Conservation (phyloP, 2,888 invertebrate species). For the Drosophila tanythrix region DNA sequence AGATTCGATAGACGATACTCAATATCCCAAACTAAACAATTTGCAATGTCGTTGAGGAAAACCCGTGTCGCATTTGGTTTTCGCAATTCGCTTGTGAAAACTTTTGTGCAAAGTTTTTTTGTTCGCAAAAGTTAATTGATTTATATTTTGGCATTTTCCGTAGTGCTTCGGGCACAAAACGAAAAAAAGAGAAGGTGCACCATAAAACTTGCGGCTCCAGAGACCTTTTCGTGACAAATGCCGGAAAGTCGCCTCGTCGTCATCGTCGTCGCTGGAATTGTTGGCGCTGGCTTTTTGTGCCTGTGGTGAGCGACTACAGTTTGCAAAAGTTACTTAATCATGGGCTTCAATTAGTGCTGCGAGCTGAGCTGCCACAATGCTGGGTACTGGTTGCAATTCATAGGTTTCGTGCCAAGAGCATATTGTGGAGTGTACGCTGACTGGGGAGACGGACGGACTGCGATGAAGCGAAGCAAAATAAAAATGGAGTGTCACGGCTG, state of each 20-base stretch:
- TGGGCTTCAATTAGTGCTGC: conserved; percentile 73
- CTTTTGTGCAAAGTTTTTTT: conserved; percentile 49
- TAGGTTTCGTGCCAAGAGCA: conserved; percentile 69
- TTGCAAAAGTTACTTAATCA: conserved; percentile 75
- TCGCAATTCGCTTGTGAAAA: conserved; percentile 51
- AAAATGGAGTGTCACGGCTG: conserved; percentile 78
- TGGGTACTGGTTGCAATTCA: conserved; percentile 24
- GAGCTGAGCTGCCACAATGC: conserved; percentile 21
- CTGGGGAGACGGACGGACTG: conserved; percentile 1
- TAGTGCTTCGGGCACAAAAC: conserved; percentile 20
- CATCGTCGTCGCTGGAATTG: conserved; percentile 10
- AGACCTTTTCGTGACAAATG: conserved; percentile 79
- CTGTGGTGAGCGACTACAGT: conserved; percentile 40
- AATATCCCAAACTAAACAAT: not conserved
- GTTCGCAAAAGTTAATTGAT: conserved; percentile 70
- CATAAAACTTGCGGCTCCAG: conserved; percentile 64
- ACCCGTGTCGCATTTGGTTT: conserved; percentile 1
- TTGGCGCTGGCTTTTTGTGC: conserved; percentile 34
- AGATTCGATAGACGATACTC: conserved; percentile 9
- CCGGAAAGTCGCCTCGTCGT: conserved; percentile 49
- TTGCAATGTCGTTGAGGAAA: conserved; percentile 8
- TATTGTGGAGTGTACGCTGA: conserved; percentile 25
- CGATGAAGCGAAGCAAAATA: conserved; percentile 66
- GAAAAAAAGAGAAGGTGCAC: conserved; percentile 47
- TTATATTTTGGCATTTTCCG: conserved; percentile 75